Percentiles rank a stretch among this genome's conserved stretches.
Evolutionary conservation across 2,113 vertebrate species (phyloP).

Genomic region (Fregata magnificens): DNA sequence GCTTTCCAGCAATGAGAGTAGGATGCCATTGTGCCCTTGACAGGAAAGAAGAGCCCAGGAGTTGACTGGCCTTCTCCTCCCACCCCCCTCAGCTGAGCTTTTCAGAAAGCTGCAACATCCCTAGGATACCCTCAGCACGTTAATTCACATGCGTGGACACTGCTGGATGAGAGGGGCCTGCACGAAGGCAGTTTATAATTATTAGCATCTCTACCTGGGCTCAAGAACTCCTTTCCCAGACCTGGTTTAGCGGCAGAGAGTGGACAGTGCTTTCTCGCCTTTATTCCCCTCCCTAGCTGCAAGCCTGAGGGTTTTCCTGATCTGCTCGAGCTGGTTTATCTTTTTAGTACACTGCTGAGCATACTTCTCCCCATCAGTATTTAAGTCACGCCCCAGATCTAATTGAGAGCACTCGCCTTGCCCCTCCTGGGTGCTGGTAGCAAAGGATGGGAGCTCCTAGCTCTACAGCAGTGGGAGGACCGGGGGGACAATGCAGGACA

Average conservation of each 20-base stretch:
- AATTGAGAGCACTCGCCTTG: neutral
- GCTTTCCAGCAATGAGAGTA: neutral
- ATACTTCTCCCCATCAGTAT: neutral
- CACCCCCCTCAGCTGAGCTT: neutral
- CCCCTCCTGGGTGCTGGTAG: neutral
- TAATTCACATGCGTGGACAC: neutral
- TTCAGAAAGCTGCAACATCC: neutral
- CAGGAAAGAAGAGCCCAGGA: neutral
- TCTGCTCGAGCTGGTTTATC: neutral
- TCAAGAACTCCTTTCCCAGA: neutral
- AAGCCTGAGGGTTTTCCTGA: neutral
- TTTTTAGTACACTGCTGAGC: neutral
- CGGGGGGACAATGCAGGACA: neutral
- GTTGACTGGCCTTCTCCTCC: neutral
- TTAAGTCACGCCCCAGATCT: neutral
- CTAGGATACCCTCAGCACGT: accelerated
- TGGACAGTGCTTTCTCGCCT: neutral
- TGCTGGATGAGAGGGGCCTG: neutral
- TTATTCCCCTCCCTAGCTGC: neutral
- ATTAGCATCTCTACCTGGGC: neutral
- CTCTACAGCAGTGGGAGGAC: accelerated
- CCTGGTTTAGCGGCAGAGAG: neutral
- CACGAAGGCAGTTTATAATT: neutral
- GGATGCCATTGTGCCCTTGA: neutral
- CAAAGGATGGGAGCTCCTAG: neutral